Conservation (phyloP, 2,797 vertebrate genomes). For the Pangasius macronema region DNA sequence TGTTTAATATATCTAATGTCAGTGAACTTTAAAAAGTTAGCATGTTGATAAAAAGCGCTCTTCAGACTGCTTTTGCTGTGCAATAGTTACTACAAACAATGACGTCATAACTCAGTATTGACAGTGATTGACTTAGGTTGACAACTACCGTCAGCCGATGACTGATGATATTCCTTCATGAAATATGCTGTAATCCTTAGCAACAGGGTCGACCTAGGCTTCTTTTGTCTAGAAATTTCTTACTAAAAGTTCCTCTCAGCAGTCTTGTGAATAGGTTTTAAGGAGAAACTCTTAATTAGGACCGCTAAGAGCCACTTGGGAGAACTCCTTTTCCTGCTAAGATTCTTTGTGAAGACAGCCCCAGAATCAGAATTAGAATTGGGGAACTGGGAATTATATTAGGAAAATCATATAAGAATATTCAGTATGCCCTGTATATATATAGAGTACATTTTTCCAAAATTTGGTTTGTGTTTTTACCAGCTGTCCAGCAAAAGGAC, state of each 20-base stretch:
- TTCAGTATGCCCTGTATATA: neutral
- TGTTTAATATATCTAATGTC: neutral
- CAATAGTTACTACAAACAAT: neutral
- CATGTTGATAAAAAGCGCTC: neutral
- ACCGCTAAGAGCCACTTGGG: neutral
- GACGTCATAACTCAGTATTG: neutral
- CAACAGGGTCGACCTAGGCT: neutral
- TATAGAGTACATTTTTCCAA: neutral
- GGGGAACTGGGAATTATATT: neutral
- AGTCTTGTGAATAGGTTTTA: neutral
- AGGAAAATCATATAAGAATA: neutral
- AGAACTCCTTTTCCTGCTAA: neutral
- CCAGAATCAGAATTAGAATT: neutral
- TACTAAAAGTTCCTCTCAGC: neutral
- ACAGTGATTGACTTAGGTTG: neutral
- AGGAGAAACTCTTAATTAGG: neutral
- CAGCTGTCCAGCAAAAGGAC: constrained; percentile 91
- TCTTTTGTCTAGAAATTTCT: neutral
- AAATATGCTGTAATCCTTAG: neutral
- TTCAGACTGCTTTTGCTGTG: neutral
- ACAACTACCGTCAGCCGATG: neutral
- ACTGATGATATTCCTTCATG: neutral
- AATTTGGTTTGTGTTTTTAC: constrained; percentile 32
- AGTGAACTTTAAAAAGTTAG: neutral
- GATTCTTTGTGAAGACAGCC: neutral